phyloP scores from a whole-genome alignment of 2,113 vertebrate species.

The Regulus satrapa region DNA sequence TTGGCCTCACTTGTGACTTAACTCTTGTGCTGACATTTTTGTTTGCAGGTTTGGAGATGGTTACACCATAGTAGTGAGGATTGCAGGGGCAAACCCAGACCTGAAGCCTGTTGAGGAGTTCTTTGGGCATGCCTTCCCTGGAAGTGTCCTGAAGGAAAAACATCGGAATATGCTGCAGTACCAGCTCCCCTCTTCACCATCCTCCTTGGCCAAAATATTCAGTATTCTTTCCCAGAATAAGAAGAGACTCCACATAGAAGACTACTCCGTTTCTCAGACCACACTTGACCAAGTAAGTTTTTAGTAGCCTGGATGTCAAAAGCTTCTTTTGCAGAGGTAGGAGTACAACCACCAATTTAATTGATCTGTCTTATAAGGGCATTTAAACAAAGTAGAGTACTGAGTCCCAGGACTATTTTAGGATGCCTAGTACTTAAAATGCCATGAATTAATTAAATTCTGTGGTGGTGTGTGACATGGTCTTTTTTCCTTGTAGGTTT shows the following conservation, averaged over 20 bases:
- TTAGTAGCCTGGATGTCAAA: neutral
- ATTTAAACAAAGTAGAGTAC: neutral
- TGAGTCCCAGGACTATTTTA: neutral
- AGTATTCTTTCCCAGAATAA: slow-evolving; percentile 91
- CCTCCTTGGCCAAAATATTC: slow-evolving; percentile 91
- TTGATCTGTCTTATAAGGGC: neutral
- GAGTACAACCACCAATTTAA: neutral
- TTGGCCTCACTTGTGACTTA: neutral
- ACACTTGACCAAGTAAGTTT: slow-evolving; percentile 96
- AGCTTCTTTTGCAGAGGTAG: neutral
- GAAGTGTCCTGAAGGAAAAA: slow-evolving; percentile 91
- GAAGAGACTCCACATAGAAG: slow-evolving; percentile 88
- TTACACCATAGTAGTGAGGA: slow-evolving; percentile 93
- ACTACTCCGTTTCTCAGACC: slow-evolving; percentile 97
- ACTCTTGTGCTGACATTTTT: neutral
- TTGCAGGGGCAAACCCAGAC: slow-evolving; percentile 86
- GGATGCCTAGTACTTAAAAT: neutral
- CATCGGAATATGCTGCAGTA: slow-evolving; percentile 97
- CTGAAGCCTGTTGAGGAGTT: slow-evolving; percentile 91
- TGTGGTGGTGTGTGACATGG: neutral
- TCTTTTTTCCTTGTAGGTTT: slow-evolving; percentile 80
- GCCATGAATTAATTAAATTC: neutral
- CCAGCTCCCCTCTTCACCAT: slow-evolving; percentile 88
- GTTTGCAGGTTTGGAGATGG: slow-evolving; percentile 92
- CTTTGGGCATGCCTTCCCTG: slow-evolving; percentile 88